Evolutionary conservation across 1,140 invertebrate genomes (phyloP).

Genomic region (Drosophila ironensis): DNA sequence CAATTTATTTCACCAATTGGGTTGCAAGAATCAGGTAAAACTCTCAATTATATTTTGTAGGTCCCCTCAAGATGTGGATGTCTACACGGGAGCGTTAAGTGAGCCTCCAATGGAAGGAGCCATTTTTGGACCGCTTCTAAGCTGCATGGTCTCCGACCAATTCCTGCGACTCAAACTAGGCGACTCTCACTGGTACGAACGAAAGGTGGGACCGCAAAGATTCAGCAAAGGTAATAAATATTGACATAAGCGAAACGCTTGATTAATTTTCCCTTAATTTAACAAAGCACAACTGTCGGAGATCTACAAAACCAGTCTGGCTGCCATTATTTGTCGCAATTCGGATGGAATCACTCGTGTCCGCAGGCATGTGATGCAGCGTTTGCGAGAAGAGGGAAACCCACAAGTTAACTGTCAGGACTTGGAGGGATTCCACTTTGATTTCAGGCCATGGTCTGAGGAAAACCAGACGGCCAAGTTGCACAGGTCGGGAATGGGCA

Average conservation of each 20-base stretch:
- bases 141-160: constrained; percentile 93
- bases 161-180: constrained; percentile 90
- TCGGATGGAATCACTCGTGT: constrained; percentile 87
- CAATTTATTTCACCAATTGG: not conserved
- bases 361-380: constrained; percentile 90
- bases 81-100: constrained; percentile 92
- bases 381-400: constrained; percentile 84
- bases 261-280: too few species aligned
- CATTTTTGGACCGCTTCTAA: constrained; percentile 91
- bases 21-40: too few species aligned
- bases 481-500: constrained; percentile 45
- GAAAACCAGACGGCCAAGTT: constrained; percentile 15
- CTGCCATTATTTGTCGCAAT: constrained; percentile 95
- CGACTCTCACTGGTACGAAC: constrained; percentile 95
- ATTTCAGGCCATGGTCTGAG: constrained; percentile 85
- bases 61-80: constrained; percentile 91
- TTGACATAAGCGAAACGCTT: too few species aligned
- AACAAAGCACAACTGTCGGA: constrained; percentile 93
- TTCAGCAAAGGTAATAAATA: constrained; percentile 90
- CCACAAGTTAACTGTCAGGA: constrained; percentile 85
- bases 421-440: constrained; percentile 82
- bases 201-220: constrained; percentile 84
- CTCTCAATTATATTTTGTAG: constrained; percentile 69
- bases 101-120: constrained; percentile 87
- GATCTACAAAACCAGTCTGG: constrained; percentile 92